A percentile compares a stretch with the other conserved stretches of the same genome.
Evolutionary conservation across 2,888 invertebrate genomes (phyloP).

Genomic region (Siphonodentalium dalli): DNA sequence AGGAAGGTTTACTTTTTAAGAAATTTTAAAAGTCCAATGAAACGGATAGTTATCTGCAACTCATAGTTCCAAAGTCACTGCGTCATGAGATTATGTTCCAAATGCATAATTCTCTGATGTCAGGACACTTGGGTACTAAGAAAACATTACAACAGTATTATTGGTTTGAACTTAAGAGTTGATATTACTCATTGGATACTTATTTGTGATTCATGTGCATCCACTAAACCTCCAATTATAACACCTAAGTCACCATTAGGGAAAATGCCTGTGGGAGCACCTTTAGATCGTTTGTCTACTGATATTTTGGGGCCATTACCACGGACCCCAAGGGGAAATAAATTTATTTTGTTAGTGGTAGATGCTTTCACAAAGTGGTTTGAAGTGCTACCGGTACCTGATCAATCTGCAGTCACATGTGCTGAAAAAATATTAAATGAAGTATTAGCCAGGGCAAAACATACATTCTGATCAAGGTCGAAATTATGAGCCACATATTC

Average conservation of each 20-base stretch:
- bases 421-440: slow-evolving; percentile 15
- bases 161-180: slow-evolving; percentile 11
- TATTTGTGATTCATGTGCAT: slow-evolving; percentile 14
- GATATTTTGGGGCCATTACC: slow-evolving; percentile 25
- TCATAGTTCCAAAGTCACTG: slow-evolving; percentile 1
- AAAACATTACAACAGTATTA: slow-evolving; percentile 17
- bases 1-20: slow-evolving; percentile 3
- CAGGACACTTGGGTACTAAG: slow-evolving; percentile 14
- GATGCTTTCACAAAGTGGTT: slow-evolving; percentile 26
- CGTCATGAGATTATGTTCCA: slow-evolving; percentile 6
- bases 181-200: neutral
- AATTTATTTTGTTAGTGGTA: slow-evolving; percentile 18
- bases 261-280: slow-evolving; percentile 80
- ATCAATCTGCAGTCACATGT: slow-evolving; percentile 20
- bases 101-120: slow-evolving; percentile 5
- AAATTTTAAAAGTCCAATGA: slow-evolving; percentile 6
- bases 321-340: slow-evolving; percentile 11
- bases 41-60: neutral
- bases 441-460: slow-evolving; percentile 17
- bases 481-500: too few species aligned
- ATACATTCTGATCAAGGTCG: too few species aligned
- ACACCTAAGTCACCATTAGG: slow-evolving; percentile 10
- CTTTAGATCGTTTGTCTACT: slow-evolving; percentile 15
- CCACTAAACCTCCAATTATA: slow-evolving; percentile 10
- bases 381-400: slow-evolving; percentile 4